A percentile compares a stretch with the other conserved stretches of the same genome.
Conservation (phyloP, 2,113 vertebrate species). For the Siphamia tubifer region DNA sequence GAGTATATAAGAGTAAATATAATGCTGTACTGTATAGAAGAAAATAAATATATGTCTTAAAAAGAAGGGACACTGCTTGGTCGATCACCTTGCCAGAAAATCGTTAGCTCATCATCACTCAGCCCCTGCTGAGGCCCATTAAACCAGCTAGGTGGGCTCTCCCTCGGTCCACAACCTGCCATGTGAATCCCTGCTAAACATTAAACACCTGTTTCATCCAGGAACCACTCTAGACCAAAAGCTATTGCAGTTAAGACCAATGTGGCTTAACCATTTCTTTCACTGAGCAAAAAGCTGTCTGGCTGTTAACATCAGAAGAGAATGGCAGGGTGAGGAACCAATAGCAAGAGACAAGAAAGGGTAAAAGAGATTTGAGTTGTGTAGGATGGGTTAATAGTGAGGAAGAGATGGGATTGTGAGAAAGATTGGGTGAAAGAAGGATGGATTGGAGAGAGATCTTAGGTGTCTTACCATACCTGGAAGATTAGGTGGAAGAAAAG, state of each 20-base stretch:
- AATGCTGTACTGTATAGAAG: too few species aligned
- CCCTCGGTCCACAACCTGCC: slow-evolving; percentile 16
- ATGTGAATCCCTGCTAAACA: slow-evolving; percentile 38
- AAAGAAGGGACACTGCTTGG: slow-evolving; percentile 44
- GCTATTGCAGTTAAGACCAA: slow-evolving; percentile 37
- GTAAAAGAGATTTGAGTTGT: not conserved
- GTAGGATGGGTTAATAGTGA: not conserved
- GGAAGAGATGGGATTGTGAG: not conserved
- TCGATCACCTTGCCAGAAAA: slow-evolving; percentile 67
- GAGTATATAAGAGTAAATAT: too few species aligned
- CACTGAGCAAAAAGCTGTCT: not conserved
- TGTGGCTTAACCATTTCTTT: slow-evolving; percentile 7
- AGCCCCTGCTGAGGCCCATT: slow-evolving; percentile 49
- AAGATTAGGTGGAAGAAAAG: slow-evolving; percentile 12
- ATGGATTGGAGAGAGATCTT: not conserved
- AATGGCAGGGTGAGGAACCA: not conserved
- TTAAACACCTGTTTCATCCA: slow-evolving; percentile 63
- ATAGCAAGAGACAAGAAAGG: not conserved
- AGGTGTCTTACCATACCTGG: too few species aligned
- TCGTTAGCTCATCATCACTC: slow-evolving; percentile 68
- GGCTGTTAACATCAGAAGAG: not conserved
- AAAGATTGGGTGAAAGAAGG: slow-evolving; percentile 7
- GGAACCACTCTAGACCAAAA: slow-evolving; percentile 40
- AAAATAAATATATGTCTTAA: slow-evolving; percentile 28
- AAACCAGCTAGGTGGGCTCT: slow-evolving; percentile 22